These are phyloP conservation scores for Drosophila dives DNA, from an alignment of 2,888 invertebrate species.

Conservation along the genomic window DNA sequence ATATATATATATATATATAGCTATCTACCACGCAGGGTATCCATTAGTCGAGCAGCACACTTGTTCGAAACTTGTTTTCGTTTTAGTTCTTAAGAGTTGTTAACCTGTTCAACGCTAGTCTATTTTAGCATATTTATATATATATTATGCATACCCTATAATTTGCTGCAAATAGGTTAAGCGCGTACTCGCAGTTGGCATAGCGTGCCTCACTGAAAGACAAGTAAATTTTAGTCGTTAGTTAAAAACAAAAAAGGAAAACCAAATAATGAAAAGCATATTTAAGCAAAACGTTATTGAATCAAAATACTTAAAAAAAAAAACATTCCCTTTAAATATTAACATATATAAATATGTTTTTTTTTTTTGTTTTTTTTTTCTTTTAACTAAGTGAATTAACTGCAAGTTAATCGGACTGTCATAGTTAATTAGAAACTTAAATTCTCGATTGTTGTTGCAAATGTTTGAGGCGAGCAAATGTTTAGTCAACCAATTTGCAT, in stretches of 20 bases:
- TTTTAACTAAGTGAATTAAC: constrained; percentile 53
- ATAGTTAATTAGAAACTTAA: constrained; percentile 49
- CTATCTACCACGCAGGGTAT: constrained; percentile 6
- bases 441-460: constrained; percentile 58
- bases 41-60: constrained; percentile 11
- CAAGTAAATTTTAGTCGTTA: constrained; percentile 6
- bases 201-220: background rate
- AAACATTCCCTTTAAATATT: constrained; percentile 3
- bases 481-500: constrained; percentile 41
- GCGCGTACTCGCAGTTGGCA: background rate
- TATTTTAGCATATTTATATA: background rate
- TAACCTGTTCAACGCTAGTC: constrained; percentile 11
- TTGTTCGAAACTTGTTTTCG: background rate
- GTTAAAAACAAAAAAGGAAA: background rate
- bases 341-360: background rate
- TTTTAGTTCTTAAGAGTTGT: constrained; percentile 17
- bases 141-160: constrained; percentile 22
- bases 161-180: constrained; percentile 20
- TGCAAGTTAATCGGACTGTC: constrained; percentile 63
- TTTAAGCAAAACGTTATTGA: constrained; percentile 1
- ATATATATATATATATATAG: background rate
- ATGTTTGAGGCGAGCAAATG: constrained; percentile 56
- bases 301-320: background rate
- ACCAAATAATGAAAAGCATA: constrained; percentile 1
- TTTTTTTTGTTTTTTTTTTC: background rate